phyloP scores from a whole-genome alignment of 2,888 invertebrate species.

The Leptura quadrifasciata region DNA sequence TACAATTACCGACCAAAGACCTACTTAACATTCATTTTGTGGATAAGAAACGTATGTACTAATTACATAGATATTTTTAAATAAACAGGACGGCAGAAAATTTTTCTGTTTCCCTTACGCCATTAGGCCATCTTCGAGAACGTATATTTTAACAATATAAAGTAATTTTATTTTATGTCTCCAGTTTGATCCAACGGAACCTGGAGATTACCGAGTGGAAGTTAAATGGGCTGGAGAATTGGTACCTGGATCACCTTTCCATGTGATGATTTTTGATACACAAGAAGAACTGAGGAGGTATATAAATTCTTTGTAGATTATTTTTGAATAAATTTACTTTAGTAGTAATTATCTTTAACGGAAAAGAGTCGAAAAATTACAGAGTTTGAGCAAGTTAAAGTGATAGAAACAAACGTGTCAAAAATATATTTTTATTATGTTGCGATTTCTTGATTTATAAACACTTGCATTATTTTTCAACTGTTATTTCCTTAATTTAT shows the following conservation, averaged over 20 bases:
- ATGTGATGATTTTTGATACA: conserved; percentile 99
- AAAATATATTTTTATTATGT: not conserved
- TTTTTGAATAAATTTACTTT: not conserved
- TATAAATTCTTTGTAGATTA: conserved; percentile 71
- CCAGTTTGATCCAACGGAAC: conserved; percentile 97
- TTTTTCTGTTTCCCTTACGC: no score
- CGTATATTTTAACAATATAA: no score
- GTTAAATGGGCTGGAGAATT: conserved; percentile 98
- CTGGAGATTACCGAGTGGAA: conserved; percentile 98
- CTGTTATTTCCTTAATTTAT: conserved; percentile 15
- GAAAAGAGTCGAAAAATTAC: not conserved
- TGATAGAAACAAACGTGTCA: not conserved
- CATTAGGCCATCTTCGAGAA: no score
- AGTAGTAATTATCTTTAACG: not conserved
- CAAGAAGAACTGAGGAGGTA: conserved; percentile 93
- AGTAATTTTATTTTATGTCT: conserved; percentile 49
- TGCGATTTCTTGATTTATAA: not conserved
- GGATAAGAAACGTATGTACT: no score
- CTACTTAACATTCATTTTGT: no score
- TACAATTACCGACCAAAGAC: no score
- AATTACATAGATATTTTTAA: no score
- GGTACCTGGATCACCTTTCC: conserved; percentile 98
- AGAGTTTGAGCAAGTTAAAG: not conserved
- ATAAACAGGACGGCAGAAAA: no score
- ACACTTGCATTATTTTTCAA: not conserved